phyloP scores from a whole-genome alignment of 2,888 invertebrate genomes.

The Sarcophaga rosellei region DNA sequence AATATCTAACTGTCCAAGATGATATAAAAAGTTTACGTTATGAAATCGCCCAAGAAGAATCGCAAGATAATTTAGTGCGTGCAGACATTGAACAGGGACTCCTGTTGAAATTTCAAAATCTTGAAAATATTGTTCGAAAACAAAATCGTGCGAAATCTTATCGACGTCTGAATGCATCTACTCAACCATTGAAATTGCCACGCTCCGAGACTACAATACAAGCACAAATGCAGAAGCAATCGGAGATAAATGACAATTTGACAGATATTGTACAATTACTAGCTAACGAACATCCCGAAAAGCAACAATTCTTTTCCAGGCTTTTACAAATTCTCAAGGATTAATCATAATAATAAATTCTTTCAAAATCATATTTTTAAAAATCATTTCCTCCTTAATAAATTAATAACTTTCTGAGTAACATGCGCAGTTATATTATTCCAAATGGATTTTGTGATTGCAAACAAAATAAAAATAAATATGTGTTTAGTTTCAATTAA shows the following conservation, averaged over 20 bases:
- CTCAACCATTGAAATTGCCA: slow-evolving; percentile 71
- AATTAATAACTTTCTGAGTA: background rate
- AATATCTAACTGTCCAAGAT: slow-evolving; percentile 73
- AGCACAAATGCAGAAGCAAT: slow-evolving; percentile 84
- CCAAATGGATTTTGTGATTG: no score
- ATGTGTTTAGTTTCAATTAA: no score
- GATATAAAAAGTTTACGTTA: slow-evolving; percentile 73
- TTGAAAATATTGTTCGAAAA: slow-evolving; percentile 85
- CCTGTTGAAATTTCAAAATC: slow-evolving; percentile 78
- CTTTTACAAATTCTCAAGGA: slow-evolving; percentile 74
- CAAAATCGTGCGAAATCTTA: slow-evolving; percentile 87
- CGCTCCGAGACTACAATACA: slow-evolving; percentile 82
- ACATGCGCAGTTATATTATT: no score
- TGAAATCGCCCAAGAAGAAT: slow-evolving; percentile 74
- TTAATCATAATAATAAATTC: slow-evolving; percentile 30
- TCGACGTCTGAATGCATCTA: slow-evolving; percentile 81
- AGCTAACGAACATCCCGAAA: slow-evolving; percentile 84
- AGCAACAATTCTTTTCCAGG: slow-evolving; percentile 80
- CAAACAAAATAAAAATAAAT: no score
- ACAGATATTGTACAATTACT: slow-evolving; percentile 84
- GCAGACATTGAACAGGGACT: slow-evolving; percentile 81
- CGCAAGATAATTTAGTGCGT: slow-evolving; percentile 74
- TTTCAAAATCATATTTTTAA: background rate
- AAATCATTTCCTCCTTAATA: background rate
- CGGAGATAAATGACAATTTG: slow-evolving; percentile 84